Base-by-base conservation (phyloP, 2,113 vertebrate genomes). In the Pogona vitticeps region DNA sequence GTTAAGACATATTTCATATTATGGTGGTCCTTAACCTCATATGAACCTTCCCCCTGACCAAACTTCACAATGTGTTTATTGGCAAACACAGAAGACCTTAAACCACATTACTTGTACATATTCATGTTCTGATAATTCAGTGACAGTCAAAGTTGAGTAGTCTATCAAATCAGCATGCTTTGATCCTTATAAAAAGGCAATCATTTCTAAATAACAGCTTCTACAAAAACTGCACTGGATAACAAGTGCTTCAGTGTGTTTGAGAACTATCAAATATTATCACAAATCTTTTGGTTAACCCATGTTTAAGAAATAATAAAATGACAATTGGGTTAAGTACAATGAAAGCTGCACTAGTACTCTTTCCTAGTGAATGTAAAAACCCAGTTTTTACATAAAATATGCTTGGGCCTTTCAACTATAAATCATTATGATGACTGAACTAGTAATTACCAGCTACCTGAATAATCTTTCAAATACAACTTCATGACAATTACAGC, bases 351-450 rank as follows among this genome's bases (percentile, higher is more conserved):
- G 61, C 2, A n/a, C 76, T 33, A 36, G 75, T 84, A 61, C 18
- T 84, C 28, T 84, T 87, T 12, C 76, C 87, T 91, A 20, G 86
- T 86, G 28, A 15, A 76, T 42, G 59, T 21, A 18, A 68, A 52
- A 56, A 33, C 40, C n/a, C 31, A 68, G 8, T 65, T 46, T 52
- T 15, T 68, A 63, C 42, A 85, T 63, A 65, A 76, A 3, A 8
- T 68, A 76, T 21, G 68, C 9, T 90, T 93, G 87, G 89, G 3
- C 83, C 87, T 58, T 68, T 75, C 42, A 40, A 42, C 85, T 56
- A 15, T 7, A 81, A 81, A 88, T 80, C 86, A 79, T 82, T 88
- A 85, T 52, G 88, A 23, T n/a, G 46, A 84, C 88, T 86, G 82
- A 85, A 86, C 23, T 52, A 73, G 65, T 76, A 80, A 40, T 28